Base-by-base conservation (phyloP, 2,888 invertebrate genomes). In the Ectemnius continuus region DNA sequence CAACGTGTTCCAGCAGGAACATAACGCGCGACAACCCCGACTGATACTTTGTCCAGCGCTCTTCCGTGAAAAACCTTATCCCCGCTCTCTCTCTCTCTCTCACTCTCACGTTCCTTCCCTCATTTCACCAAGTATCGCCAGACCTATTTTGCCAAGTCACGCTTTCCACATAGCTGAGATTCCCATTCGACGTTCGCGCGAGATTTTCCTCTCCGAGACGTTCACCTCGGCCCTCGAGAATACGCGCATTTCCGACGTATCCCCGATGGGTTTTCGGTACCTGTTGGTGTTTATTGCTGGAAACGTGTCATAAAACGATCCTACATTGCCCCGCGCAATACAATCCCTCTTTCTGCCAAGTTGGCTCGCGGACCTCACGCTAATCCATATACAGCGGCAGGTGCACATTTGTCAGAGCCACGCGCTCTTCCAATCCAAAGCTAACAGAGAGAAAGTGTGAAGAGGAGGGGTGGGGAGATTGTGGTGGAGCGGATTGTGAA, bases 211-310 rank as follows among this genome's bases (percentile, higher is more conserved):
- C n/a, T 16, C 56, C 58, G 67, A 72, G 46, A 36, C 67, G 62
- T 36, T 23, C n/a, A n/a, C 47, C 63, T 72, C 8, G 8, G 45
- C 61, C 18, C 18, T 56, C 60, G 46, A 52, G 11, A 36, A 36
- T 36, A 52, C 8, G 52, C 16, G 16, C 6, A 52, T 52, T 52
- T 52, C 14, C 52, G 58, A 47, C 61, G n/a, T n/a, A 45, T 48
- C 14, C 64, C 46, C n/a, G 16, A 63, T 57, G 23, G 18, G n/a
- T 16, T 48, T 62, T 14, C 3, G 56, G 63, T 52, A 63, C 63
- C 64, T 68, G 63, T 48, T 26, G 56, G 59, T 45, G 67, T 72
- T 72, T 67, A 67, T 52, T 47, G 67, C n/a, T 61, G 18, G 11
- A 61, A 48, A 67, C 67, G 64, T 45, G 59, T 67, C 52, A 36